Percentiles rank a stretch among this genome's conserved stretches.
These are phyloP conservation scores for Fringilla coelebs DNA, from an alignment of 2,797 vertebrate genomes.

Conservation along the genomic window DNA sequence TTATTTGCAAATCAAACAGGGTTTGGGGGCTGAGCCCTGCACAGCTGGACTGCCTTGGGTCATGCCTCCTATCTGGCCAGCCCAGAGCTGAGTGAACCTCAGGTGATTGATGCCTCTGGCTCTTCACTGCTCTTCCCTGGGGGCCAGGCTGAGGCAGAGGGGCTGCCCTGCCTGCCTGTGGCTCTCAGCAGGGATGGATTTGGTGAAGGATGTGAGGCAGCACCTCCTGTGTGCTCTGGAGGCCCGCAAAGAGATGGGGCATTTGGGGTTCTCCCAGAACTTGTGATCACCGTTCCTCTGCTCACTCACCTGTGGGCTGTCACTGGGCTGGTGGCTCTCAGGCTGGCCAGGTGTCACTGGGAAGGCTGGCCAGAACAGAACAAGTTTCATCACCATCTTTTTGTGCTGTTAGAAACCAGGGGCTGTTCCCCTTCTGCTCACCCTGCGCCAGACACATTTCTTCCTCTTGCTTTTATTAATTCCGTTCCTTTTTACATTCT, in stretches of 20 bases:
- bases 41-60: background rate
- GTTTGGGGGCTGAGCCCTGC: background rate
- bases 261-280: background rate
- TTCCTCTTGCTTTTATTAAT: background rate
- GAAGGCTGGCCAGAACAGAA: background rate
- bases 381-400: background rate
- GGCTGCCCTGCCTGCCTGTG: background rate
- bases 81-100: background rate
- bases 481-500: background rate
- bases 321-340: fast-evolving
- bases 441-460: background rate
- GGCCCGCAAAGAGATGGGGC: background rate
- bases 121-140: fast-evolving
- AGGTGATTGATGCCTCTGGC: background rate
- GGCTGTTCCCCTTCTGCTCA: background rate
- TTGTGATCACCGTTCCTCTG: background rate
- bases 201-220: background rate
- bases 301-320: background rate
- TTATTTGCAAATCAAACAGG: background rate
- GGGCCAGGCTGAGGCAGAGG: background rate
- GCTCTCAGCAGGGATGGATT: background rate
- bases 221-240: background rate
- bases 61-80: background rate
- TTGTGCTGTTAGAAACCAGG: fast-evolving
- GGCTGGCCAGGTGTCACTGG: background rate